Evolutionary conservation across 2,797 vertebrate species (phyloP).

Genomic region (Protosalanx chinensis): DNA sequence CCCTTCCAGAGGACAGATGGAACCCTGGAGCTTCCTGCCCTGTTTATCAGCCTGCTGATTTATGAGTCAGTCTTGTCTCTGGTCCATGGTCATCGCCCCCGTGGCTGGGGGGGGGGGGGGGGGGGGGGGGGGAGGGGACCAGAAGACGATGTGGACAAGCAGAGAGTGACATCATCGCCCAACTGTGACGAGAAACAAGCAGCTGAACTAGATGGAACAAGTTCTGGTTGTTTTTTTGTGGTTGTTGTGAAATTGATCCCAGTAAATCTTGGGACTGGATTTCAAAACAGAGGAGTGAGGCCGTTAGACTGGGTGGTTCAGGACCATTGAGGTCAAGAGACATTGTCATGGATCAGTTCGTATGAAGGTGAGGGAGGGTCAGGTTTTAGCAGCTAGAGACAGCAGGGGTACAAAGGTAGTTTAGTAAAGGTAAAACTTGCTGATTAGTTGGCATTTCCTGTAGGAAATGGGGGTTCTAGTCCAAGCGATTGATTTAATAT

Average conservation of each 20-base stretch:
- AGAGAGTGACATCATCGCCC: too few relatives aligned
- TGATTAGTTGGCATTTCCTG: background rate
- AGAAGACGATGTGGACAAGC: background rate
- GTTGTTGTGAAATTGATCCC: background rate
- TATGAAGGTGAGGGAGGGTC: too few relatives aligned
- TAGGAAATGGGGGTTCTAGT: background rate
- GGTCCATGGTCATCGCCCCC: background rate
- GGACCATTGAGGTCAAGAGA: too few relatives aligned
- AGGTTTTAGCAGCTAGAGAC: background rate
- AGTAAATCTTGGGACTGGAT: background rate
- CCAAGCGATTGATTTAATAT: background rate
- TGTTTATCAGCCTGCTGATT: slow-evolving; percentile 38
- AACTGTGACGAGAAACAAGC: too few relatives aligned
- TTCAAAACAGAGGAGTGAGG: background rate
- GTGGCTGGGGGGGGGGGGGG: too few relatives aligned
- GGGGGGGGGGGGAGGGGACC: too few relatives aligned
- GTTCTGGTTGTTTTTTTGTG: background rate
- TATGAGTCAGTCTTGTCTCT: slow-evolving; percentile 9
- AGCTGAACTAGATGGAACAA: background rate
- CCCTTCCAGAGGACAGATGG: slow-evolving; percentile 2
- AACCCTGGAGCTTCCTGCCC: slow-evolving; percentile 33
- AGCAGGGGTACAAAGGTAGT: too few relatives aligned
- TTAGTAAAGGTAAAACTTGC: too few relatives aligned
- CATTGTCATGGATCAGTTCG: too few relatives aligned
- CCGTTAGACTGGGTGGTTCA: background rate